Base-by-base conservation (phyloP, 2,113 vertebrate species). In the Herpailurus yagouaroundi region DNA sequence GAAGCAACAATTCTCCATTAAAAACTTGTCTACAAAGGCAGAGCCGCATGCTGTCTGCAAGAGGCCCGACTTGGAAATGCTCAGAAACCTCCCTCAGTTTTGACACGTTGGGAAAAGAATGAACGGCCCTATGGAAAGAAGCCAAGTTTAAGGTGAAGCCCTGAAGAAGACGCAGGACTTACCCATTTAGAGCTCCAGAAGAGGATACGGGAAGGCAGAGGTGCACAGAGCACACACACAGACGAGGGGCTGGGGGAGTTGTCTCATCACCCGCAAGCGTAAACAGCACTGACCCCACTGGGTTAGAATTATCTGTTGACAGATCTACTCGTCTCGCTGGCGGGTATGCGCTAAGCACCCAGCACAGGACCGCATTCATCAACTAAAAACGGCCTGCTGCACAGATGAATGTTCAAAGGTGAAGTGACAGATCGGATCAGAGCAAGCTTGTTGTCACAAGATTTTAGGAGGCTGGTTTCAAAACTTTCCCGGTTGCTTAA, bases 141-240 rank as follows among this genome's bases (percentile, higher is more conserved):
- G 79, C 1, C 89, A 50, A 86, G 57, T 25, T 31, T 45, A 88
- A 79, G 76, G 1, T 38, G n/a, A 45, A 93, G 41, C 52, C 92
- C 80, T 97, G 60, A 95, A 94, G 89, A 82, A 27, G 29, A 77
- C 50, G 96, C 10, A 93, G 76, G 13, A 91, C 92, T 45, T 88
- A 57, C 3, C 94, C 11, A 63, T 2, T 1, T n/a, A 36, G 66
- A 89, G 16, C 29, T 95, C 60, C 52, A 80, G 68, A 89, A 23
- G 33, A 84, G 41, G 50, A 60, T 38, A 21, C 45, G 68, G 93
- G 71, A 79, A 21, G 79, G 55, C 4, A 38, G 68, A 96, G 91
- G 74, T 69, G 15, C 10, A 64, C 0, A 55, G 25, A 95, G 33
- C 68, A 73, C 36, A 74, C 18, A 76, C n/a, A 94, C 19, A 87